Conservation (phyloP, 2,888 invertebrate species). For the Hydropsyche betteni region DNA sequence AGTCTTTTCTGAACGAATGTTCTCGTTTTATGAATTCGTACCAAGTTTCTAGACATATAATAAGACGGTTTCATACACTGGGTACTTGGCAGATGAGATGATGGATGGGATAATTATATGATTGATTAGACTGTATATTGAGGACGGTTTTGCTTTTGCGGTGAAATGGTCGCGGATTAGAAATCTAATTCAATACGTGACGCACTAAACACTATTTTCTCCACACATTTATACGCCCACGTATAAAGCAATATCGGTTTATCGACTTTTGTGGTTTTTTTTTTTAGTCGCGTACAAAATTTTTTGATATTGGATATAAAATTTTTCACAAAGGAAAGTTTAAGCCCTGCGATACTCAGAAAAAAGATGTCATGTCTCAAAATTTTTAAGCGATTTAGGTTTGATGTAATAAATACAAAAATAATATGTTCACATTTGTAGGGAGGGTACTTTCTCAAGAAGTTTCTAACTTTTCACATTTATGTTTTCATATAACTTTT, state of each 20-base stretch:
- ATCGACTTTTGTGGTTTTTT: not conserved
- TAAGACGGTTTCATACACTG: constrained; percentile 1
- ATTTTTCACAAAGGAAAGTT: too few relatives aligned
- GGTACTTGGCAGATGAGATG: constrained; percentile 11
- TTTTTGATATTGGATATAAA: too few relatives aligned
- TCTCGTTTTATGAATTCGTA: constrained; percentile 6
- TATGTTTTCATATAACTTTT: constrained; percentile 11
- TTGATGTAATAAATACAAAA: too few relatives aligned
- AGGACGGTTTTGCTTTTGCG: not conserved
- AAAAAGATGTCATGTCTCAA: too few relatives aligned
- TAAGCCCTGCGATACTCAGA: too few relatives aligned
- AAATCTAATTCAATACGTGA: constrained; percentile 12
- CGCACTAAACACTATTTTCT: not conserved
- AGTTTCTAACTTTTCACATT: constrained; percentile 7
- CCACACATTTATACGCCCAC: not conserved
- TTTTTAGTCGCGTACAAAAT: too few relatives aligned
- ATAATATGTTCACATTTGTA: too few relatives aligned
- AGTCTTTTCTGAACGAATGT: too few relatives aligned
- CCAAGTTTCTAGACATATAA: not conserved
- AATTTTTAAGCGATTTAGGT: too few relatives aligned
- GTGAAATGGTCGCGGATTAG: constrained; percentile 1
- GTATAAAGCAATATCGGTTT: not conserved
- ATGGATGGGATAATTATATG: constrained; percentile 27
- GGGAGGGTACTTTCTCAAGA: not conserved
- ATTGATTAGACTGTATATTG: constrained; percentile 2